Evolutionary conservation across 2,888 invertebrate genomes (phyloP).

Genomic region (Ophraella communa): DNA sequence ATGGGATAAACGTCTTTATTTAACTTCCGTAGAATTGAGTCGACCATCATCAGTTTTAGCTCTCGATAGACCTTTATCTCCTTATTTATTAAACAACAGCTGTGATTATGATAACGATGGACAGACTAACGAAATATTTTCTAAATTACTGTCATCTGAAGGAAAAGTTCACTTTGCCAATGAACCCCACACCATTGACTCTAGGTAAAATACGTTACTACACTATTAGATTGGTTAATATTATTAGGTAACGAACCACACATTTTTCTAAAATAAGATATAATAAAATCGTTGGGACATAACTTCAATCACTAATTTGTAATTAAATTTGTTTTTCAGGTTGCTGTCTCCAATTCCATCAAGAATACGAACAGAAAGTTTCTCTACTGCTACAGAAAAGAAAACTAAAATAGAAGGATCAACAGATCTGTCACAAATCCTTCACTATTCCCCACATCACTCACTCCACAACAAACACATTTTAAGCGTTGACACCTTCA

Average conservation of each 20-base stretch:
- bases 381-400: constrained; percentile 44
- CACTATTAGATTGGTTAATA: no score
- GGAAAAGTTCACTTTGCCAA: constrained; percentile 67
- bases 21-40: constrained; percentile 41
- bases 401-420: constrained; percentile 40
- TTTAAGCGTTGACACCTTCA: constrained; percentile 84
- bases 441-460: constrained; percentile 53
- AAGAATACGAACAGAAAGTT: constrained; percentile 50
- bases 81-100: constrained; percentile 41
- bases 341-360: constrained; percentile 47
- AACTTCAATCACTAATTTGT: neutral
- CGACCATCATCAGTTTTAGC: constrained; percentile 61
- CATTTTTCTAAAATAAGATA: no score
- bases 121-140: constrained; percentile 64
- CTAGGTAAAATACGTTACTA: constrained; percentile 23
- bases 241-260: no score
- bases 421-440: constrained; percentile 40
- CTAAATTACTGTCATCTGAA: constrained; percentile 58
- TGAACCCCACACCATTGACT: constrained; percentile 41
- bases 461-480: constrained; percentile 78
- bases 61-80: constrained; percentile 63
- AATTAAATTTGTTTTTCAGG: neutral
- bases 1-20: constrained; percentile 63
- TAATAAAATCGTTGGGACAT: no score
- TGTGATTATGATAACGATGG: constrained; percentile 58